These are phyloP conservation scores for Capreolus pygargus DNA, from an alignment of 2,113 vertebrate genomes.

Conservation along the genomic window DNA sequence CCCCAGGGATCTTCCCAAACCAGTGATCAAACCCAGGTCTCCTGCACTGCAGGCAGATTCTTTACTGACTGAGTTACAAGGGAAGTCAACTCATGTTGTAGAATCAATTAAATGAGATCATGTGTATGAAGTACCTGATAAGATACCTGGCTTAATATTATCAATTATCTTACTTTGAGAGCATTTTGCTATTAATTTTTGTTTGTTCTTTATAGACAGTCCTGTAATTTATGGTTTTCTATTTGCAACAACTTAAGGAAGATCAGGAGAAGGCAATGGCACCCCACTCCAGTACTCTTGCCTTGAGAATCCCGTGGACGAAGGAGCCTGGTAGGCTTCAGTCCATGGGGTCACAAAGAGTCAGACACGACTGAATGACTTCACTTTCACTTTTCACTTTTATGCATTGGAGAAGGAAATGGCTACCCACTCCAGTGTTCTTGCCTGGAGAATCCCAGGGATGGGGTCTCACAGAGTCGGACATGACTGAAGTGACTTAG, in stretches of 20 bases:
- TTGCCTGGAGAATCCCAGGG: too few species aligned
- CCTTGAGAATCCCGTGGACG: too few species aligned
- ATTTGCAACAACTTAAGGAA: neutral
- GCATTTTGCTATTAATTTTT: neutral
- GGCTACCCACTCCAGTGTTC: too few species aligned
- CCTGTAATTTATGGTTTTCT: neutral
- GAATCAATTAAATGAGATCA: neutral
- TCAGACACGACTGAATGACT: too few species aligned
- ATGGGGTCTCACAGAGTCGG: too few species aligned
- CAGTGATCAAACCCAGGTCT: neutral
- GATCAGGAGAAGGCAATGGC: neutral
- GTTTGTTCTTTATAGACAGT: neutral
- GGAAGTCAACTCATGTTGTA: neutral
- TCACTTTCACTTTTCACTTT: too few species aligned
- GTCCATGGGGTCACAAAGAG: too few species aligned
- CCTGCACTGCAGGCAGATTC: neutral
- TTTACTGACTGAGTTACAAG: neutral
- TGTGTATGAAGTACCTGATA: neutral
- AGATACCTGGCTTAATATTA: neutral
- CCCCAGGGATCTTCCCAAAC: neutral
- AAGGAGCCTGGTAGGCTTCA: too few species aligned
- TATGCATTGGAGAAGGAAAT: too few species aligned
- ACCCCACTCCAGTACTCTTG: too few species aligned
- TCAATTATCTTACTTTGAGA: neutral
- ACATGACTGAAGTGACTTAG: too few species aligned